These are phyloP conservation scores for Dascyllus trimaculatus DNA, from an alignment of 2,113 vertebrate genomes.

Conservation along the genomic window DNA sequence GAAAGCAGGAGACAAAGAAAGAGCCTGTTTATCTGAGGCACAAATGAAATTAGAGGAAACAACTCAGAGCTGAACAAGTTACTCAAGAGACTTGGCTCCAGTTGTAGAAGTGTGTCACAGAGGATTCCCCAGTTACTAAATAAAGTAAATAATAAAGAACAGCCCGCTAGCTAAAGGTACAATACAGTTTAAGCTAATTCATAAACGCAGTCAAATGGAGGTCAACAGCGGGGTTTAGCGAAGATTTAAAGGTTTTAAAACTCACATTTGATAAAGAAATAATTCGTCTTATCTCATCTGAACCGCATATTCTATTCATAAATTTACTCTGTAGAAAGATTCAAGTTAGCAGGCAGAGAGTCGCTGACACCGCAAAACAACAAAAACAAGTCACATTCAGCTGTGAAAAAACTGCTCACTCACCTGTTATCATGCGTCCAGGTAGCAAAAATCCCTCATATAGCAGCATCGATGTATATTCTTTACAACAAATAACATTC, in stretches of 20 bases:
- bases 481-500: fast-evolving
- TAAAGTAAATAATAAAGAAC: background rate
- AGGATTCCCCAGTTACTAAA: background rate
- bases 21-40: background rate
- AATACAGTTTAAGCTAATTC: background rate
- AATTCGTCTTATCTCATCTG: background rate
- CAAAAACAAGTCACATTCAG: conserved; percentile 3
- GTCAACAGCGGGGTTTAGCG: background rate
- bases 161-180: background rate
- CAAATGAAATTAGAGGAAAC: conserved; percentile 7
- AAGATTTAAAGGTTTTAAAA: background rate
- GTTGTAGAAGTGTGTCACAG: background rate
- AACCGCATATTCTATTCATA: background rate
- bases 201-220: background rate
- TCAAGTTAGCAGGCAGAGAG: background rate
- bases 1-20: conserved; percentile 8
- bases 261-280: background rate
- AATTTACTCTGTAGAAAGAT: background rate
- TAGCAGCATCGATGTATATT: background rate
- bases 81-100: conserved; percentile 5
- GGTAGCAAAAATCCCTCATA: background rate
- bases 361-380: conserved; percentile 50
- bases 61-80: background rate
- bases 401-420: fast-evolving
- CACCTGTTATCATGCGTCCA: conserved; percentile 18